Evolutionary conservation across 2,888 invertebrate species (phyloP).

Genomic region (Cantharis lateralis): DNA sequence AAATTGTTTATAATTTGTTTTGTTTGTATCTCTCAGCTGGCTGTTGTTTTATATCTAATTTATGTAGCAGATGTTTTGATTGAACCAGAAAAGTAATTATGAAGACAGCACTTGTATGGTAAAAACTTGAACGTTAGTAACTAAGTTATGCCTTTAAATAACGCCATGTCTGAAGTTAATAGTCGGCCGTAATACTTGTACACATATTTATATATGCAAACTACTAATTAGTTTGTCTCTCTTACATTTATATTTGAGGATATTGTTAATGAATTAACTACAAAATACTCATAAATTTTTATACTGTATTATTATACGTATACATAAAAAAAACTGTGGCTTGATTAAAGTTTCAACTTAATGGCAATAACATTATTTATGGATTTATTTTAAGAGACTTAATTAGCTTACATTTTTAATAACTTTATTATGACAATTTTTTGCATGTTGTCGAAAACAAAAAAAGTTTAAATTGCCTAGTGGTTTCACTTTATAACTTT

Average conservation of each 20-base stretch:
- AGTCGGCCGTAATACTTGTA: conserved; percentile 16
- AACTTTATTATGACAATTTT: background rate
- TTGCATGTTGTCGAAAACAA: background rate
- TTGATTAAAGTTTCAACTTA: conserved; percentile 7
- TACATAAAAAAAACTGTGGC: conserved; percentile 1
- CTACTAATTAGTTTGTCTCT: conserved; percentile 33
- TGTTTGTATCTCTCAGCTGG: conserved; percentile 28
- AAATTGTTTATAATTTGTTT: conserved; percentile 30
- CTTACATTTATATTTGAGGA: conserved; percentile 26
- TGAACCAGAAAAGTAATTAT: conserved; percentile 37
- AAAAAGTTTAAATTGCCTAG: background rate
- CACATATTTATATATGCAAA: conserved; percentile 33
- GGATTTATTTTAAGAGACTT: background rate
- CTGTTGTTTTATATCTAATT: conserved; percentile 35
- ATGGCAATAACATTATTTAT: background rate
- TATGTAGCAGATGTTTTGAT: conserved; percentile 40
- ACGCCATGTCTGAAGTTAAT: conserved; percentile 32
- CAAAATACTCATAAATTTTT: conserved; percentile 18
- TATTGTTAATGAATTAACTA: conserved; percentile 30
- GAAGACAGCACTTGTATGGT: conserved; percentile 33
- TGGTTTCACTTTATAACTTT: background rate
- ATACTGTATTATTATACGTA: conserved; percentile 14
- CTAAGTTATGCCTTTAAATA: conserved; percentile 33
- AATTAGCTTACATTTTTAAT: background rate
- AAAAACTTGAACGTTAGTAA: conserved; percentile 27